Evolutionary conservation across 1,140 invertebrate genomes (phyloP), one percentile per base, ranked within the genome.

Genomic region (Hycleus phaleratus): DNA sequence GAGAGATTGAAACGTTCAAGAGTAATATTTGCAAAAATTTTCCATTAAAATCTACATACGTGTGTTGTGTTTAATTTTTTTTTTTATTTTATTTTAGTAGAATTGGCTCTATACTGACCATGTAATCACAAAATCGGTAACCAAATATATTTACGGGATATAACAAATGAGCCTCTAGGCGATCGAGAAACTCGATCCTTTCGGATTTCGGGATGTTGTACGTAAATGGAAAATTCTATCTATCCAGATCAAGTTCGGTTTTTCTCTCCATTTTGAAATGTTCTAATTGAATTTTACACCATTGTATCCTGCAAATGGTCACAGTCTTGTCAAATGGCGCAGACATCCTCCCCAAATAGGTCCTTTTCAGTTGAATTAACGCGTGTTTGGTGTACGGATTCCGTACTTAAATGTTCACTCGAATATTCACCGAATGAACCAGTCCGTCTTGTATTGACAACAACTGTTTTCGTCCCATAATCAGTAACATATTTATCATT

Each of bases 391-490:
- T 79, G 73, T 0, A 83, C 78, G 3, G 82, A 83, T 42, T 87
- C 85, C 3, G 82, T 83, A 59, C 84, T 86, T 12, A 85, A 80
- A 58, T 85, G 83, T 2, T 80, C 77, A 38, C 78, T 80, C 4
- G 80, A 81, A 55, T 82, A 79, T 58, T 82, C 82, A 24, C 84
- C 79, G 60, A 85, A 78, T 11, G 85, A 86, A 24, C 84, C 79
- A 60, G 85, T 78, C 12, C 66, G 85, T 85, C 82, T 78, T 55
- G 79, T 72, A 56, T 69, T 73, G 3, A 85, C 83, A 12, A 86
- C 81, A 32, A 86, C 74, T 2, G 84, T 81, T 62, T 81, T 81
- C 1, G 80, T 81, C 10, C 79, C 79, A 58, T 81, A 81, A 60
- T 82, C 80, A 0, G 80, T 81, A 51, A 81, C 74, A 63, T 79